Percentiles rank a stretch among this genome's conserved stretches.
These are phyloP conservation scores for Empis stercorea DNA, from an alignment of 2,888 invertebrate genomes.

Conservation along the genomic window DNA sequence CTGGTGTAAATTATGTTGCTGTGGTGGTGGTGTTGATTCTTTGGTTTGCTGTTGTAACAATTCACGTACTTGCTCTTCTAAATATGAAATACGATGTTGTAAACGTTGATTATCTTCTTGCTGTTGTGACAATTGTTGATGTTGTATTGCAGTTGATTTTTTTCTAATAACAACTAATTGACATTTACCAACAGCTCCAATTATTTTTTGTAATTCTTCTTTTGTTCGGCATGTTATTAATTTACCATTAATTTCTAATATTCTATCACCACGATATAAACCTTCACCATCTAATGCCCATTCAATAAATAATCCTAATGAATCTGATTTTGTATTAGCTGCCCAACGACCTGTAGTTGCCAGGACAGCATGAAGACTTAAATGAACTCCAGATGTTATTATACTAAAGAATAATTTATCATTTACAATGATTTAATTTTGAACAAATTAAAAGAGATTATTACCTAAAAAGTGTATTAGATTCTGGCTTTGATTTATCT, in stretches of 20 bases:
- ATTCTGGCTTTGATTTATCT: constrained; percentile 50
- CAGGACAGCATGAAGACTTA: constrained; percentile 53
- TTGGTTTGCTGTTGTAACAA: constrained; percentile 39
- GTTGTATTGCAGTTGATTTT: constrained; percentile 27
- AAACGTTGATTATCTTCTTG: constrained; percentile 70
- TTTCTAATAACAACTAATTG: constrained; percentile 33
- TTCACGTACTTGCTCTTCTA: constrained; percentile 73
- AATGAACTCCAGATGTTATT: constrained; percentile 34
- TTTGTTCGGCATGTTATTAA: constrained; percentile 52
- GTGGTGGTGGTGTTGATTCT: constrained; percentile 13
- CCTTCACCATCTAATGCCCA: constrained; percentile 71
- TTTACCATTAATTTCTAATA: constrained; percentile 73
- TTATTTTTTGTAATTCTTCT: constrained; percentile 57
- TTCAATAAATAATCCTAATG: constrained; percentile 57
- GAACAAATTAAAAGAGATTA: constrained; percentile 1
- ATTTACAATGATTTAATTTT: too few relatives aligned
- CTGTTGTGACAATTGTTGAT: constrained; percentile 32
- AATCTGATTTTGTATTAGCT: constrained; percentile 51
- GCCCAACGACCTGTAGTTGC: constrained; percentile 59
- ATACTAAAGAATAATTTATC: constrained; percentile 21
- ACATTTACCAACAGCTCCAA: constrained; percentile 37
- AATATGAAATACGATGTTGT: constrained; percentile 76
- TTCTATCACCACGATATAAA: constrained; percentile 57
- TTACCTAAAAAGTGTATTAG: constrained; percentile 47
- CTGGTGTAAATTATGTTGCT: background rate